phyloP scores from a whole-genome alignment of 2,797 vertebrate species.

The Syngnathus rostellatus region DNA sequence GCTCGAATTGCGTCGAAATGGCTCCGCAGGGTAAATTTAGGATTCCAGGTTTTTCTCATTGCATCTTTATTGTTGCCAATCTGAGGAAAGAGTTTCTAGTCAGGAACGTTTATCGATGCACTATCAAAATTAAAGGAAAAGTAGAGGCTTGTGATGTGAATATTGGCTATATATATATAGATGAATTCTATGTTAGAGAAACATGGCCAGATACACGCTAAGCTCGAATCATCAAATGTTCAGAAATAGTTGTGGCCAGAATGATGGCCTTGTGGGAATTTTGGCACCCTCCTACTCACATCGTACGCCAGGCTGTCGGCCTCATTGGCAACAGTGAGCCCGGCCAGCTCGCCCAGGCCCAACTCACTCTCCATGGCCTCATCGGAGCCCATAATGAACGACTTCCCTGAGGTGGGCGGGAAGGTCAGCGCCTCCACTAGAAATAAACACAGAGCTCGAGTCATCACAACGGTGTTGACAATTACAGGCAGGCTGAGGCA shows the following conservation, averaged over 20 bases:
- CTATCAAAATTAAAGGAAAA: neutral
- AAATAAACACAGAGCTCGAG: neutral
- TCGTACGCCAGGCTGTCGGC: conserved; percentile 90
- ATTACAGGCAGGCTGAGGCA: neutral
- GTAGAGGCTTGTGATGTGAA: neutral
- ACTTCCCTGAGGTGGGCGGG: conserved; percentile 90
- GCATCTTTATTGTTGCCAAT: conserved; percentile 96
- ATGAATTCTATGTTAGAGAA: neutral
- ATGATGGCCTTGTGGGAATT: neutral
- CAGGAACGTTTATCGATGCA: neutral
- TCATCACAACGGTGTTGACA: neutral
- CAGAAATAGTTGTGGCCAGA: neutral
- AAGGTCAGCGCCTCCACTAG: conserved; percentile 92
- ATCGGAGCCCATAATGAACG: conserved; percentile 92
- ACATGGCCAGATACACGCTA: neutral
- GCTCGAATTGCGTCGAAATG: conserved; percentile 95
- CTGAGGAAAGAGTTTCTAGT: conserved; percentile 52
- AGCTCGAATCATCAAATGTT: neutral
- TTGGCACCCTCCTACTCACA: conserved; percentile 68
- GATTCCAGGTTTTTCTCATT: conserved; percentile 97
- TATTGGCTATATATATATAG: neutral
- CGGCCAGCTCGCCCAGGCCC: conserved; percentile 91
- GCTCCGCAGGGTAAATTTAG: conserved; percentile 95
- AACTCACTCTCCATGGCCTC: conserved; percentile 91
- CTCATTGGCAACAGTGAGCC: conserved; percentile 96